Base-by-base conservation (phyloP, 2,888 invertebrate genomes). In the Philonicus albiceps region DNA sequence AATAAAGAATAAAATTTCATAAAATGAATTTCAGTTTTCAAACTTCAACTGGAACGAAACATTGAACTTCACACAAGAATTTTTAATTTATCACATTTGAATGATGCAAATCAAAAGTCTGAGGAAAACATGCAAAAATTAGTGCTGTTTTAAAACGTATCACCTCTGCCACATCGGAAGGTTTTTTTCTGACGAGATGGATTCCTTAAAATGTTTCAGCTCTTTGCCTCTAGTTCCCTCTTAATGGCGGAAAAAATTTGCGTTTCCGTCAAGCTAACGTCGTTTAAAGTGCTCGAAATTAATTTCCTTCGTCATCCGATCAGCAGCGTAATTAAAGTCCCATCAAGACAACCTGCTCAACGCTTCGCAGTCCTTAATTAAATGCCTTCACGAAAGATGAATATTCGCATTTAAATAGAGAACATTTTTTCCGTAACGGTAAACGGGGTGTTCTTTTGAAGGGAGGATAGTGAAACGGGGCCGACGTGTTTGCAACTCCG, bases 301-400 rank as follows among this genome's bases (percentile, higher is more conserved):
- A 87, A 87, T 87, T 86, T 87, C 86, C 87, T 87, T 87, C 87
- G 86, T 87, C 87, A 86, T 84, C 83, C 86, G 87, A 87, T 87
- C 87, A 87, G 85, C 73, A 85, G 78, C 76, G 86, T 87, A 87
- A 87, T 87, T 87, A 87, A 87, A 87, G 85, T 87, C 86, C 87
- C 87, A 87, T 87, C 87, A 87, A 87, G 87, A 75, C 86, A 85
- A 84, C 76, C 30, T 81, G 49, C 64, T 64, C 84, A 85, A 55
- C 55, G 53, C 37, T 34, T 83, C 86, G 72, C 75, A 78, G 55
- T 84, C 83, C 84, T 87, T 87, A 87, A 87, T 87, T 87, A 87
- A 87, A 87, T 87, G 86, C 86, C 84, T 86, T 86, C 43, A 84
- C 84, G 84, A 84, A 73, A 84, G 84, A 84, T 84, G 84, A 84